phyloP scores from a whole-genome alignment of 2,888 invertebrate genomes.

The Allygus modestus region DNA sequence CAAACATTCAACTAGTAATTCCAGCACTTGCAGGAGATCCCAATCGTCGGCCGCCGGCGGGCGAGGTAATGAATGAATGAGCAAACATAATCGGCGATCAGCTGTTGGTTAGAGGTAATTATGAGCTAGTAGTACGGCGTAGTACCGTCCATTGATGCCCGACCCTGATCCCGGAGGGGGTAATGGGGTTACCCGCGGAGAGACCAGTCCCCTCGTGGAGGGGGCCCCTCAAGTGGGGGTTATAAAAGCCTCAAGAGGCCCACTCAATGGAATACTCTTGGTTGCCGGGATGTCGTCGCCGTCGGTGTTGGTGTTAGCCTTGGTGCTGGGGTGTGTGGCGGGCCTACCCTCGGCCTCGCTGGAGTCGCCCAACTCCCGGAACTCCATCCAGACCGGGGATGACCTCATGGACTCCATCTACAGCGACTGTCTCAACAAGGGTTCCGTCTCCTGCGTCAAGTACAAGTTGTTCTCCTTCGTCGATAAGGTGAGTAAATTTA shows the following conservation, averaged over 20 bases:
- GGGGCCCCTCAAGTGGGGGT: slow-evolving; percentile 60
- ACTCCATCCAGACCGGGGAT: slow-evolving; percentile 83
- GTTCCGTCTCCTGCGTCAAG: slow-evolving; percentile 90
- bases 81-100: slow-evolving; percentile 38
- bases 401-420: slow-evolving; percentile 88
- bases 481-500: slow-evolving; percentile 84
- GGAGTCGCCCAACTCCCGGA: slow-evolving; percentile 73
- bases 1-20: neutral
- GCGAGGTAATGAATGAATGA: slow-evolving; percentile 28
- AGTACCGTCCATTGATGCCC: slow-evolving; percentile 25
- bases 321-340: slow-evolving; percentile 38
- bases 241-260: slow-evolving; percentile 59
- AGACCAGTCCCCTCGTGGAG: slow-evolving; percentile 20
- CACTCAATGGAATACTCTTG: slow-evolving; percentile 61
- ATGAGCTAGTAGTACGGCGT: slow-evolving; percentile 37
- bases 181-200: slow-evolving; percentile 62
- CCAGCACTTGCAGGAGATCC: neutral
- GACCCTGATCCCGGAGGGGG: slow-evolving; percentile 53
- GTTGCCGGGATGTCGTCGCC: slow-evolving; percentile 39
- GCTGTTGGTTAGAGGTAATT: slow-evolving; percentile 27
- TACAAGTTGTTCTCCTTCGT: slow-evolving; percentile 92
- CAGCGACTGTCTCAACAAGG: slow-evolving; percentile 88
- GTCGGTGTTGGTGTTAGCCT: slow-evolving; percentile 44
- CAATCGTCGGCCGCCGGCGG: neutral
- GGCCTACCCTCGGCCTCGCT: slow-evolving; percentile 61